These are phyloP conservation scores for Lanius collurio DNA, from an alignment of 2,113 vertebrate genomes.

Conservation along the genomic window DNA sequence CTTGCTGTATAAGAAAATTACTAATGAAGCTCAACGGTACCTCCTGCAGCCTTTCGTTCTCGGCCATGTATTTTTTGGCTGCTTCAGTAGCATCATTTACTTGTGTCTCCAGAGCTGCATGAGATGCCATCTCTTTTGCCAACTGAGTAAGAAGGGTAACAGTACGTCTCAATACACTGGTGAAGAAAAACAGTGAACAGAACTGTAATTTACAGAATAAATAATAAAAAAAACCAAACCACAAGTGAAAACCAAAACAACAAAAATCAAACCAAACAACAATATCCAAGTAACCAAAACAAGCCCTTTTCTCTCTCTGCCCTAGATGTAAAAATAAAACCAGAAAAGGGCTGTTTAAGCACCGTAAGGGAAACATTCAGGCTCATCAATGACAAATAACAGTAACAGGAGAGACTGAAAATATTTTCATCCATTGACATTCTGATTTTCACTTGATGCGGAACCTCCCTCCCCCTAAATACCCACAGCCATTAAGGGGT, in stretches of 20 bases:
- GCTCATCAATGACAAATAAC: accelerated
- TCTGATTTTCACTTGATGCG: not conserved
- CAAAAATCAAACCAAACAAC: not conserved
- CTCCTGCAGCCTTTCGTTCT: slow-evolving; percentile 83
- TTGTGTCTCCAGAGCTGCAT: slow-evolving; percentile 79
- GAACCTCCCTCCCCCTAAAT: not conserved
- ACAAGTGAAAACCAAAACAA: not conserved
- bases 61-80: slow-evolving; percentile 85
- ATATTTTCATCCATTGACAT: not conserved
- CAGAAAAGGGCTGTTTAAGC: not conserved
- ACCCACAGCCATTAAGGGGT: not conserved
- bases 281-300: not conserved
- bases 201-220: not conserved
- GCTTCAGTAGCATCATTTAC: slow-evolving; percentile 80
- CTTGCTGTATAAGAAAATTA: not conserved
- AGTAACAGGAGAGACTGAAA: not conserved
- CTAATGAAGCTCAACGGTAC: slow-evolving; percentile 68
- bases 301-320: not conserved
- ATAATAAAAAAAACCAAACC: not conserved
- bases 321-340: not conserved
- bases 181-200: slow-evolving; percentile 23
- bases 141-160: slow-evolving; percentile 87
- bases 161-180: slow-evolving; percentile 83
- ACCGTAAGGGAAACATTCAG: not conserved
- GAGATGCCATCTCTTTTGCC: slow-evolving; percentile 75